Conservation (phyloP, 2,113 vertebrate species). For the Myrmecophaga tridactyla region DNA sequence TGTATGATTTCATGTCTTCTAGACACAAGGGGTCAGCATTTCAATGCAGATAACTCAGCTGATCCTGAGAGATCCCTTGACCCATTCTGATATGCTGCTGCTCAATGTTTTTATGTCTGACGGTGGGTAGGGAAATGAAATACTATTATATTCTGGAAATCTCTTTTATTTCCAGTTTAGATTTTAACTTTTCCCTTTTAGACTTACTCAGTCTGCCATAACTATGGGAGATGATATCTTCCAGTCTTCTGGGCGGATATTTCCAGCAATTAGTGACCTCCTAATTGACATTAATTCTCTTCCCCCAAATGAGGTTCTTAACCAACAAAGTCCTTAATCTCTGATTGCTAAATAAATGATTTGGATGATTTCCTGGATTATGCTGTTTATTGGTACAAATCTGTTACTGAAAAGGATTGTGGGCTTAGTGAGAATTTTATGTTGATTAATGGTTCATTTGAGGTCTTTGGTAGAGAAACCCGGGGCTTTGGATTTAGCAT, state of each 20-base stretch:
- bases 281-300: background rate
- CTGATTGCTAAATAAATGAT: background rate
- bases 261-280: background rate
- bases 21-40: conserved; percentile 76
- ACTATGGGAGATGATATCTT: background rate
- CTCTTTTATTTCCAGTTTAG: conserved; percentile 15
- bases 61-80: rapidly evolving
- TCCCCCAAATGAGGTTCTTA: background rate
- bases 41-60: background rate
- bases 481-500: background rate
- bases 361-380: background rate
- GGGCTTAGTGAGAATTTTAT: background rate
- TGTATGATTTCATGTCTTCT: background rate
- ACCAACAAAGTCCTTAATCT: background rate
- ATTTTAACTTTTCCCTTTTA: background rate
- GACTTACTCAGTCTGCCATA: background rate
- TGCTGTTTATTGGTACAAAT: background rate
- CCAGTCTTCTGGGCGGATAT: background rate
- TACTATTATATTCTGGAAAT: background rate
- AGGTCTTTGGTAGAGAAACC: background rate
- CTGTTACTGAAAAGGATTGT: background rate
- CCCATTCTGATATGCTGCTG: background rate
- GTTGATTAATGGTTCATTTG: background rate
- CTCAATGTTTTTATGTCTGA: background rate
- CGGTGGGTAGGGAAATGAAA: background rate